Conservation (phyloP, 2,888 invertebrate species). For the Lithodes maja region DNA sequence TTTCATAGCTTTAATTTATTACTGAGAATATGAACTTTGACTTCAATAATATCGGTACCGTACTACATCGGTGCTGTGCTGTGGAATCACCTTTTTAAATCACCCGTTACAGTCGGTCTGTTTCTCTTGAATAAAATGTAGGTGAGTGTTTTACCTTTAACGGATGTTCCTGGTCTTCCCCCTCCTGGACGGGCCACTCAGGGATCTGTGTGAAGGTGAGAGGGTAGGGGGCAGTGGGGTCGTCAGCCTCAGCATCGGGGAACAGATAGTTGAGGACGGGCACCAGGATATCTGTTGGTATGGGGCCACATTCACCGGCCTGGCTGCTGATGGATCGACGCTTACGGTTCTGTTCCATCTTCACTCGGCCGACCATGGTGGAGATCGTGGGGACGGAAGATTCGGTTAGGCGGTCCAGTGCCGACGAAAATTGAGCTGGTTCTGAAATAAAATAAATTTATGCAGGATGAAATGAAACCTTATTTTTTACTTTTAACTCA, state of each 20-base stretch:
- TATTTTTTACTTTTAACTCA: background rate
- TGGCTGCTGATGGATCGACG: background rate
- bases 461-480: background rate
- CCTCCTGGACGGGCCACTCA: constrained; percentile 37
- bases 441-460: constrained; percentile 45
- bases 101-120: too few relatives aligned
- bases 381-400: constrained; percentile 79
- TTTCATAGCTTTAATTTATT: too few relatives aligned
- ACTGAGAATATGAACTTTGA: too few relatives aligned
- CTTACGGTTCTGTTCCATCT: constrained; percentile 13
- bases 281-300: constrained; percentile 84
- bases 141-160: constrained; percentile 69
- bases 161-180: constrained; percentile 65
- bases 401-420: constrained; percentile 83
- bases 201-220: constrained; percentile 58
- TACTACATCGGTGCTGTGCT: background rate
- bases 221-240: constrained; percentile 72
- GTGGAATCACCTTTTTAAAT: too few relatives aligned
- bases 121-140: background rate
- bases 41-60: background rate
- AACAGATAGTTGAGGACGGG: constrained; percentile 88
- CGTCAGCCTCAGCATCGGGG: constrained; percentile 86
- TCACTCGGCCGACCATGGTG: constrained; percentile 49
- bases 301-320: constrained; percentile 80
- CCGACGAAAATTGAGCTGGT: constrained; percentile 73